Evolutionary conservation across 2,113 vertebrate genomes (phyloP).

Genomic region (Cavia porcellus): DNA sequence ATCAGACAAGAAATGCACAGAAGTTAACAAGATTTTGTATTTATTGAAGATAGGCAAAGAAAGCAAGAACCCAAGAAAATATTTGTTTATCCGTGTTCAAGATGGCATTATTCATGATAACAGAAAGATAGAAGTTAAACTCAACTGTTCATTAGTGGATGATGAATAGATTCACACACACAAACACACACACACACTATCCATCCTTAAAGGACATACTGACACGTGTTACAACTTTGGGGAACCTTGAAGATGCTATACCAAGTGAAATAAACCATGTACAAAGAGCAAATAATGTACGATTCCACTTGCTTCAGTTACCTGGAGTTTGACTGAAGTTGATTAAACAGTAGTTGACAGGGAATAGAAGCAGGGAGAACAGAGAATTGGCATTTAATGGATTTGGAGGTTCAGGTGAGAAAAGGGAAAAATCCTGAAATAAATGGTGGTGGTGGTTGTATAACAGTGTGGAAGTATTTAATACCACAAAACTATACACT

Average conservation of each 20-base stretch:
- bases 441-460: neutral
- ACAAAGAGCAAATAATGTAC: slow-evolving; percentile 15
- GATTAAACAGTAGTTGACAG: neutral
- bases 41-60: neutral
- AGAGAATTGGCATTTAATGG: neutral
- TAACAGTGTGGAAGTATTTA: neutral
- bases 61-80: neutral
- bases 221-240: neutral
- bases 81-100: neutral
- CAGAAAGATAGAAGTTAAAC: neutral
- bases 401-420: neutral
- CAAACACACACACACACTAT: neutral
- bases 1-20: neutral
- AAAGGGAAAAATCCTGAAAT: neutral
- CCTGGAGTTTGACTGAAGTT: neutral
- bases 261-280: slow-evolving; percentile 6
- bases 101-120: neutral
- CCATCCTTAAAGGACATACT: neutral
- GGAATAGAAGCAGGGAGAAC: neutral
- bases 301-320: neutral
- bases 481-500: neutral
- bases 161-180: neutral
- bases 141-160: neutral
- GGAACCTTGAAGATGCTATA: neutral
- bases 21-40: neutral